Base-by-base conservation (phyloP, 2,113 vertebrate genomes). In the Lynx canadensis region DNA sequence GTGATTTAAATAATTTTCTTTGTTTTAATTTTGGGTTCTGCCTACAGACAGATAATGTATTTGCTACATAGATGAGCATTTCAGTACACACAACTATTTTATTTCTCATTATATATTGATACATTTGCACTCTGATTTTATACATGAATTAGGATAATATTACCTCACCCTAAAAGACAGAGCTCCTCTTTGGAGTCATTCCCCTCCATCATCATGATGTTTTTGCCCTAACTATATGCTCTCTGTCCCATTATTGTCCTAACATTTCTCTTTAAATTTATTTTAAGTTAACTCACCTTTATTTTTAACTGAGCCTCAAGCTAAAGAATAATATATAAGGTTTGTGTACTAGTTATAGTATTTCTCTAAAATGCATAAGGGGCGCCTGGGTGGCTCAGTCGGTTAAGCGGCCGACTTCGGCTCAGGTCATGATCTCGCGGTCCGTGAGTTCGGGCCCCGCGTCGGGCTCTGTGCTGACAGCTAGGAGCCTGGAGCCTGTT, bases 11-110 rank as follows among this genome's bases (percentile, higher is more conserved):
- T 91, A 96, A 41, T 21, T 93, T 73, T n/a, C 1, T 33, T 93
- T 93, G 14, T 89, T 91, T 97, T 84, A 88, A 96, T 96, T 95
- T 91, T 48, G 74, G 89, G 41, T 4, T 63, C 71, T 95, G n/a
- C n/a, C 80, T 92, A 57, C 5, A 85, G 73, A 13, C 31, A 65
- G n/a, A 69, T 76, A 50, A 94, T 90, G 91, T 93, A n/a, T 60
- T 78, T 41, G 68, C 79, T 66, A 76, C 31, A 73, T 38, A 85
- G 48, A 31, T 52, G 38, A 94, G 66, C 38, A 18, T 89, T 57
- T 12, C 38, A 65, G 19, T 27, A 6, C 19, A 60, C 23, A 84
- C 31, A 95, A 60, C 12, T 66, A 33, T 97, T 89, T 88, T 79
- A 73, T 78, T 91, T 96, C 71, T 85, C 52, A 5, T 71, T 60